Percentiles rank a stretch among this genome's conserved stretches.
These are phyloP conservation scores for Megamerina dolium DNA, from an alignment of 2,888 invertebrate species.

Conservation along the genomic window DNA sequence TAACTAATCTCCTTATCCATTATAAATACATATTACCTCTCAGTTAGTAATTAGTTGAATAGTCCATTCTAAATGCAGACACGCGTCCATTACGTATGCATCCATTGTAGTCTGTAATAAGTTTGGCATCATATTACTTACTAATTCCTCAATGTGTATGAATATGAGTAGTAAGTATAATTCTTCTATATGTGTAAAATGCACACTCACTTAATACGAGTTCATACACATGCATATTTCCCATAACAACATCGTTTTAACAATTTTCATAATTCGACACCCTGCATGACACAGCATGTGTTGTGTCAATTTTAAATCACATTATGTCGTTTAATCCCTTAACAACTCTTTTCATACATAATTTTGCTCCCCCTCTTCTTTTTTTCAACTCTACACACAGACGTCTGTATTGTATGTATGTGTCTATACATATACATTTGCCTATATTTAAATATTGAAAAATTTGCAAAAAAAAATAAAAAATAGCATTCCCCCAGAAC, in stretches of 20 bases:
- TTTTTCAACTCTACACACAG: too few species aligned
- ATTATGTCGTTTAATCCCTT: constrained; percentile 16
- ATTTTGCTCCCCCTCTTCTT: not conserved
- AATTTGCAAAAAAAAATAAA: too few species aligned
- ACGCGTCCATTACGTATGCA: too few species aligned
- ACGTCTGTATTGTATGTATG: too few species aligned
- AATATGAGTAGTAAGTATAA: too few species aligned
- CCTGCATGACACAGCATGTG: constrained; percentile 2
- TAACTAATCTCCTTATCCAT: too few species aligned
- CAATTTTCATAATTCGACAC: constrained; percentile 18
- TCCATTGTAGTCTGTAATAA: not conserved
- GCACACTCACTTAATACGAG: not conserved
- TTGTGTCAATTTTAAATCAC: constrained; percentile 12
- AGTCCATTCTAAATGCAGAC: constrained; percentile 19
- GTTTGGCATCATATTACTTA: constrained; percentile 9
- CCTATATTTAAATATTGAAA: too few species aligned
- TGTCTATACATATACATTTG: too few species aligned
- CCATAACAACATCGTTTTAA: constrained; percentile 7
- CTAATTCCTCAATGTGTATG: constrained; percentile 3
- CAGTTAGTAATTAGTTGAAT: too few species aligned
- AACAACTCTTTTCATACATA: constrained; percentile 1
- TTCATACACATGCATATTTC: constrained; percentile 23
- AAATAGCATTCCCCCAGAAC: too few species aligned
- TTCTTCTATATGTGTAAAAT: too few species aligned
- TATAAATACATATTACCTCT: too few species aligned